Conservation (phyloP, 2,113 vertebrate species). For the Isichthys henryi region DNA sequence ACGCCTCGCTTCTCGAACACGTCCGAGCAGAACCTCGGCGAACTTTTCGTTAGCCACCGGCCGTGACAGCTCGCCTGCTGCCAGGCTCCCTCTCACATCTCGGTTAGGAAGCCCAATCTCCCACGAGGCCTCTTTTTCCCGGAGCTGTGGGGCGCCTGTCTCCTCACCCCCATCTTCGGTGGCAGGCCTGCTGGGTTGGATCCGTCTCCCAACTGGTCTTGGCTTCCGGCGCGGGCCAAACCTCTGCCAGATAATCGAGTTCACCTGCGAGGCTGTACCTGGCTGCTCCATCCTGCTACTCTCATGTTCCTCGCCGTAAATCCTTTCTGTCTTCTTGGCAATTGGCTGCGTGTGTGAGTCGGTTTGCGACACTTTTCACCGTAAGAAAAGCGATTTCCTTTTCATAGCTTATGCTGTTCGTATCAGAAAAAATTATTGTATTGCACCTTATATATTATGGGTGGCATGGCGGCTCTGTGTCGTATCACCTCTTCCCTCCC, state of each 20-base stretch:
- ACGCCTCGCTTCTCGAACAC: background rate
- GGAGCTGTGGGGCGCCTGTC: background rate
- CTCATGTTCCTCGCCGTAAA: background rate
- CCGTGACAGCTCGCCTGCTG: background rate
- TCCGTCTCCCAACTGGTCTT: background rate
- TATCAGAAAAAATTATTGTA: background rate
- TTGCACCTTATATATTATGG: background rate
- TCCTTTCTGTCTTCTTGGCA: background rate
- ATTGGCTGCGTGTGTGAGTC: background rate
- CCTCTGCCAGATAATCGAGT: background rate
- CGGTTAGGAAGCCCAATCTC: background rate
- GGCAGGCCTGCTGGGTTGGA: background rate
- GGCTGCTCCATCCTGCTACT: background rate
- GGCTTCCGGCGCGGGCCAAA: background rate
- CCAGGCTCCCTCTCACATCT: background rate
- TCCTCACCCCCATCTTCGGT: background rate
- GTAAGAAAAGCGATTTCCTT: background rate
- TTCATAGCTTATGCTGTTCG: background rate
- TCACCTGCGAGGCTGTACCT: background rate
- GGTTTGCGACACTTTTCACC: background rate
- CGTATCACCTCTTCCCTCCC: background rate
- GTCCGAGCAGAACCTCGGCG: background rate
- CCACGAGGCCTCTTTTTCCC: background rate
- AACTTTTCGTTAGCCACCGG: background rate
- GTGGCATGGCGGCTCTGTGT: background rate